Conservation (phyloP, 2,888 invertebrate species). For the Spisula solida region DNA sequence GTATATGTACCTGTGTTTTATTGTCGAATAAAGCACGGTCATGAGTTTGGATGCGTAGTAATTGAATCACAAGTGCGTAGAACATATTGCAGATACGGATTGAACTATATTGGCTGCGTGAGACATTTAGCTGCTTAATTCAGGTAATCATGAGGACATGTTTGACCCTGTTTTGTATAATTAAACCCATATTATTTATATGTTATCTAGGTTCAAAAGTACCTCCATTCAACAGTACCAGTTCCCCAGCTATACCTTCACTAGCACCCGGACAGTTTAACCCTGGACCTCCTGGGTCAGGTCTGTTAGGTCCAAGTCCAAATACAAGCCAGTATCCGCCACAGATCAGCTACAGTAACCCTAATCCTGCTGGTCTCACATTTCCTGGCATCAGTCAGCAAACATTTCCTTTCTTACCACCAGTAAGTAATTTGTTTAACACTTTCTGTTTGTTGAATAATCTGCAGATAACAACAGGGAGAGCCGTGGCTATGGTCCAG, state of each 20-base stretch:
- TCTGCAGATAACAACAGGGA: too few species aligned
- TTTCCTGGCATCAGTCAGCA: slow-evolving; percentile 67
- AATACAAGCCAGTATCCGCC: slow-evolving; percentile 47
- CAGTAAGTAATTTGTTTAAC: slow-evolving; percentile 47
- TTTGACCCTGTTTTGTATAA: too few species aligned
- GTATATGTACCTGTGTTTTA: too few species aligned
- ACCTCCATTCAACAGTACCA: slow-evolving; percentile 57
- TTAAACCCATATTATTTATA: neutral
- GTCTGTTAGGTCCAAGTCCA: slow-evolving; percentile 33
- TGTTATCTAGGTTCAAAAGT: slow-evolving; percentile 24
- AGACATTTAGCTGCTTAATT: too few species aligned
- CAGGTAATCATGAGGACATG: too few species aligned
- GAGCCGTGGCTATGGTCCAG: too few species aligned
- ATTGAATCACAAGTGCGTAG: too few species aligned
- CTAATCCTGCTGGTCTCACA: slow-evolving; percentile 53
- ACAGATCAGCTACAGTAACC: slow-evolving; percentile 49
- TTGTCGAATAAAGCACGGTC: too few species aligned
- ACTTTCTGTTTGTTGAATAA: neutral
- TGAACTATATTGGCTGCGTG: too few species aligned
- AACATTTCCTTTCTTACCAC: slow-evolving; percentile 60
- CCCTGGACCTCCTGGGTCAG: slow-evolving; percentile 55
- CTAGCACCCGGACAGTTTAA: slow-evolving; percentile 63
- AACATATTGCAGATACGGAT: too few species aligned
- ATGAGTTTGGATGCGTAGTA: too few species aligned
- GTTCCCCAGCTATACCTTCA: slow-evolving; percentile 66